These are phyloP conservation scores for Agonopterix heracliana DNA, from an alignment of 2,888 invertebrate species.

Conservation along the genomic window DNA sequence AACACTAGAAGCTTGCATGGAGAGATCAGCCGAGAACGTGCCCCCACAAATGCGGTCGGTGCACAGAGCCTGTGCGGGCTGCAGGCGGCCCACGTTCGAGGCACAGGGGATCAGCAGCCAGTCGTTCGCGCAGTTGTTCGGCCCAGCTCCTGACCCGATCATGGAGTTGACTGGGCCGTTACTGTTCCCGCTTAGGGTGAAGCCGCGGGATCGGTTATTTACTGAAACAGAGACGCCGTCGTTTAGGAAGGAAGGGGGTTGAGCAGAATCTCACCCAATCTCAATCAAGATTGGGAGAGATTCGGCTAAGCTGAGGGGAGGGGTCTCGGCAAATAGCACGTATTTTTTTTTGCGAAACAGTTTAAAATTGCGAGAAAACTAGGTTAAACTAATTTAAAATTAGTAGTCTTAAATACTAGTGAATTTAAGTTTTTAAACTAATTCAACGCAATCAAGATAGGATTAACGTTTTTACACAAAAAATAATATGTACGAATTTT, in stretches of 20 bases:
- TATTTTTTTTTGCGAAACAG: too few relatives aligned
- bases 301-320: too few relatives aligned
- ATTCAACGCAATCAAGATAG: too few relatives aligned
- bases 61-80: slow-evolving; percentile 77
- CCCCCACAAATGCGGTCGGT: slow-evolving; percentile 91
- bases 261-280: too few relatives aligned
- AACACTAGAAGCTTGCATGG: slow-evolving; percentile 80
- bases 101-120: slow-evolving; percentile 89
- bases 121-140: slow-evolving; percentile 84
- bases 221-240: slow-evolving; percentile 50
- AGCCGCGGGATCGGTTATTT: slow-evolving; percentile 83
- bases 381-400: too few relatives aligned
- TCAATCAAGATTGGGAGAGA: too few relatives aligned
- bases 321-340: too few relatives aligned
- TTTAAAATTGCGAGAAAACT: too few relatives aligned
- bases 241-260: not conserved
- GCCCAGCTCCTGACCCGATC: slow-evolving; percentile 79
- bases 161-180: slow-evolving; percentile 81
- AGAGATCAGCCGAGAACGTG: slow-evolving; percentile 83
- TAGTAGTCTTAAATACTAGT: too few relatives aligned
- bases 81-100: slow-evolving; percentile 78
- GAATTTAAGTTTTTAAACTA: too few relatives aligned
- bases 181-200: slow-evolving; percentile 87
- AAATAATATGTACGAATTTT: too few relatives aligned
- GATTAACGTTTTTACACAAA: too few relatives aligned